Conservation (phyloP, 2,888 invertebrate species). For the Gortyna flavago region DNA sequence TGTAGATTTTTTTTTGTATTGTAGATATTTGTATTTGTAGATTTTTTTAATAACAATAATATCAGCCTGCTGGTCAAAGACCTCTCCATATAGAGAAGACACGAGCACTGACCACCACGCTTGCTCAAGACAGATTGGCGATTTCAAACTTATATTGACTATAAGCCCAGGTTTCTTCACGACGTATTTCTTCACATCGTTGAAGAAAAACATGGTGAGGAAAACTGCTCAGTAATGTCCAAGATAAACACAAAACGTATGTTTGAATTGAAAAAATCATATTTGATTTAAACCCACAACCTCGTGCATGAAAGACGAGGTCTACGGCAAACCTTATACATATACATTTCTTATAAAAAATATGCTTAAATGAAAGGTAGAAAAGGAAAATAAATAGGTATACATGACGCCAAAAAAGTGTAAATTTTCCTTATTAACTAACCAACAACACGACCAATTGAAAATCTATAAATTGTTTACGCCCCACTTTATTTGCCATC, state of each 20-base stretch:
- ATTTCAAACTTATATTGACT: too few species aligned
- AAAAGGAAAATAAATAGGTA: constrained; percentile 6
- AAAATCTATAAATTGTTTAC: background rate
- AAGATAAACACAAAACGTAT: background rate
- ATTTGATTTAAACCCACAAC: background rate
- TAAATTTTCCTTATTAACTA: background rate
- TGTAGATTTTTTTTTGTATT: background rate
- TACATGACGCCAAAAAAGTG: background rate
- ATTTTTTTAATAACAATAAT: background rate
- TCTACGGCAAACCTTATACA: background rate
- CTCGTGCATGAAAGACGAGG: background rate
- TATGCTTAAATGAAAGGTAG: background rate
- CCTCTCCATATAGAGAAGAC: background rate
- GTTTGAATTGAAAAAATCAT: background rate
- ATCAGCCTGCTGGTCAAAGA: background rate
- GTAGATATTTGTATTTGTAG: background rate
- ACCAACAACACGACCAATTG: background rate
- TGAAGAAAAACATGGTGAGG: too few species aligned
- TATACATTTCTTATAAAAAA: background rate
- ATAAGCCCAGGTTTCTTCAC: too few species aligned
- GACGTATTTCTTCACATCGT: too few species aligned
- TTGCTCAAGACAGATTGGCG: too few species aligned
- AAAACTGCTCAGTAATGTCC: background rate
- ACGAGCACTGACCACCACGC: too few species aligned
- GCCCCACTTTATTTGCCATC: background rate